These are phyloP conservation scores for Mesoclemmys tuberculata DNA, from an alignment of 2,113 vertebrate species.

Conservation along the genomic window DNA sequence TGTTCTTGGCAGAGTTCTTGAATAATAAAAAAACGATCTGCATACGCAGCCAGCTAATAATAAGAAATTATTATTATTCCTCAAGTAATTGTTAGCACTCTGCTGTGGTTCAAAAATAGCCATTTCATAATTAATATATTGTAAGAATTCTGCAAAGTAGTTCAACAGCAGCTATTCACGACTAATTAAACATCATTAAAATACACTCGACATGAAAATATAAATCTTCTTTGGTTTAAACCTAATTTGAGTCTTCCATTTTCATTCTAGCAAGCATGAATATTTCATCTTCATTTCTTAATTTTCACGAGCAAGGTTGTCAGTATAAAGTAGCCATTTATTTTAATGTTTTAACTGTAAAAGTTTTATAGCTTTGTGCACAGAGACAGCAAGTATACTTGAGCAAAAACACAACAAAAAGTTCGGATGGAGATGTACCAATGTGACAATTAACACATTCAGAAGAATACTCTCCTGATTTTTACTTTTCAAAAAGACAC, in stretches of 20 bases:
- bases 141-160: background rate
- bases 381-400: background rate
- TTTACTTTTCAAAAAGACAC: background rate
- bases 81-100: background rate
- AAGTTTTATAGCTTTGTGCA: background rate
- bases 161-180: conserved; percentile 8
- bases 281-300: background rate
- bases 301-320: background rate
- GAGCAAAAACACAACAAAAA: background rate
- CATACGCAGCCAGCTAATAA: background rate
- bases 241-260: background rate
- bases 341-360: background rate
- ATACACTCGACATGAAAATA: background rate
- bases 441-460: background rate
- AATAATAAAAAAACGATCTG: background rate
- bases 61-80: background rate
- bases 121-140: background rate
- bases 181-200: conserved; percentile 4
- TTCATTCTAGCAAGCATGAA: background rate
- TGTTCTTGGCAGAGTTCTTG: background rate
- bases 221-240: background rate
- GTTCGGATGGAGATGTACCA: background rate
- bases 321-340: fast-evolving
- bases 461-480: fast-evolving
- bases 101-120: background rate